Evolutionary conservation across 2,113 vertebrate genomes (phyloP), one percentile per base, ranked within the genome.

Genomic region (Erinaceus europaeus): DNA sequence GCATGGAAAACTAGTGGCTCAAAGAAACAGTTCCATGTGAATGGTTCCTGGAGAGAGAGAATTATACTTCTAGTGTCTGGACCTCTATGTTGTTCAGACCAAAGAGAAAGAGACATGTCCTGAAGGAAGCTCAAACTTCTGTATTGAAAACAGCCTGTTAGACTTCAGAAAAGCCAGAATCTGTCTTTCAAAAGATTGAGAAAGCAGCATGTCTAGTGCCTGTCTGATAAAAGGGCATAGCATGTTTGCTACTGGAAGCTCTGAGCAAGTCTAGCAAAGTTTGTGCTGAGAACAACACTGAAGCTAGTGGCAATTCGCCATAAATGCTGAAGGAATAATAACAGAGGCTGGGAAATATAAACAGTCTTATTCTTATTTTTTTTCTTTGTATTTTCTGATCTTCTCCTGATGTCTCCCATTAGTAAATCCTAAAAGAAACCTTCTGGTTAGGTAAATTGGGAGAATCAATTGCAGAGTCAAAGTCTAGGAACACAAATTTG

Each of bases 241-340:
- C 27, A 34, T n/a, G 1, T 48, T 53, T n/a, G 46, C 34, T 74
- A 36, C 62, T 9, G 4, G 29, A 50, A 52, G 34, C 14, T 50
- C 12, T 62, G 21, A 34, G n/a, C n/a, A 3, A 88, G 34, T 3
- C 23, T 3, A 59, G 29, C 0, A 0, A 4, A 1, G 10, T 34
- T 53, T 15, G 36, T 17, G 14, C n/a, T 32, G 23, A 14, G 20
- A 53, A 42, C 9, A 13, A 20, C 20, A 34, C 21, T 18, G 5
- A 46, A 38, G 18, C 11, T 50, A 2, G 15, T 29, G 14, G 6
- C 11, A 64, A 82, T 10, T 36, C 21, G 62, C 9, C 69, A 27
- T 4, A 52, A 11, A 32, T 18, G 61, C 25, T 48, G 38, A 80
- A 42, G 17, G 23, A 71, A 53, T 36, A 69, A 4, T 17, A 29